A percentile compares a stretch with the other conserved stretches of the same genome.
Evolutionary conservation across 2,113 vertebrate genomes (phyloP).

Genomic region (Sterna hirundo): DNA sequence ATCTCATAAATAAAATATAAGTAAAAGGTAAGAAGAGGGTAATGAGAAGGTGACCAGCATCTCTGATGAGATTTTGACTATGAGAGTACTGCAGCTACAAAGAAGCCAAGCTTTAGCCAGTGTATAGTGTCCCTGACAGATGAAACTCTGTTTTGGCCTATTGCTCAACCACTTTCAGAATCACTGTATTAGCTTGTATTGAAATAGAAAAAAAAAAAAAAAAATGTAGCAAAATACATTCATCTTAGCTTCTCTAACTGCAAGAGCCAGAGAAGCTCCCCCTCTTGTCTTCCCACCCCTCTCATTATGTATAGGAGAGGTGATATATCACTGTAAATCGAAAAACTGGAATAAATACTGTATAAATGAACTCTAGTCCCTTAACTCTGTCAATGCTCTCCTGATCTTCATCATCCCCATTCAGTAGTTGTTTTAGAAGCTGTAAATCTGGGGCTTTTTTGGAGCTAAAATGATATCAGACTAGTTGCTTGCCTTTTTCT

Average conservation of each 20-base stretch:
- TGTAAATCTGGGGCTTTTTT: background rate
- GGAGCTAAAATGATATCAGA: background rate
- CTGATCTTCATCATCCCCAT: background rate
- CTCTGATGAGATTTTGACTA: background rate
- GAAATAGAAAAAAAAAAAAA: background rate
- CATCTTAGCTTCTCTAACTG: background rate
- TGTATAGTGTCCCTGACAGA: background rate
- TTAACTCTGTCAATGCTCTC: background rate
- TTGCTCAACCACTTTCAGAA: background rate
- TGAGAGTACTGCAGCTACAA: background rate
- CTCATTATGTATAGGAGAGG: background rate
- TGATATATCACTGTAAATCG: background rate
- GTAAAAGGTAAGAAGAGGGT: background rate
- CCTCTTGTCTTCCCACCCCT: rapidly evolving
- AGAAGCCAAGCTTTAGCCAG: background rate
- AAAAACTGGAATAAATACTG: background rate
- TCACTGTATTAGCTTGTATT: background rate
- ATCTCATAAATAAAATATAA: background rate
- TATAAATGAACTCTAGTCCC: background rate
- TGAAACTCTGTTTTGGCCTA: background rate
- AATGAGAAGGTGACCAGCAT: background rate
- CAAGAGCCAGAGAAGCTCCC: background rate
- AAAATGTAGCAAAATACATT: background rate
- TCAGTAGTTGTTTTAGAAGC: background rate
- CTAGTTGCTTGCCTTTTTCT: background rate